Evolutionary conservation across 2,888 invertebrate genomes (phyloP).

Genomic region (Drosophila silvestris): DNA sequence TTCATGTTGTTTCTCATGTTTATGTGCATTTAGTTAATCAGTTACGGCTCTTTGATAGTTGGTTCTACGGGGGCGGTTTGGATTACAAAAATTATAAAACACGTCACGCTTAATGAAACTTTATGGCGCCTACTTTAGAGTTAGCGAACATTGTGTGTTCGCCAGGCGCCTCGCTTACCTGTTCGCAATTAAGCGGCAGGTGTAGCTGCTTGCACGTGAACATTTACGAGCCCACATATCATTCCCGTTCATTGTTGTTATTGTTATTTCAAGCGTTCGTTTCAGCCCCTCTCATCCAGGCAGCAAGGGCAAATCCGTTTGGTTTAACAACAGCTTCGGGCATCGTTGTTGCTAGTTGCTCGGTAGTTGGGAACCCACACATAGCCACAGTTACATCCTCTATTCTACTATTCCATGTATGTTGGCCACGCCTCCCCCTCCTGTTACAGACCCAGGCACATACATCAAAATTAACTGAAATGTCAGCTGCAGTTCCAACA

Average conservation of each 20-base stretch:
- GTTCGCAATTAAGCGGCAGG: conserved; percentile 73
- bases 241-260: conserved; percentile 60
- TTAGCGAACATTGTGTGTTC: background rate
- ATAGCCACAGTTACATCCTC: conserved; percentile 21
- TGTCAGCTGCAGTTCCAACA: conserved; percentile 77
- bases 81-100: conserved; percentile 59
- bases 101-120: conserved; percentile 82
- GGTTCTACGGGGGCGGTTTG: conserved; percentile 44
- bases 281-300: background rate
- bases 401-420: background rate
- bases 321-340: conserved; percentile 50
- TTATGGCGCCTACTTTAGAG: conserved; percentile 66
- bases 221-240: conserved; percentile 67
- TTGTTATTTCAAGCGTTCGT: conserved; percentile 68
- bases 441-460: conserved; percentile 44
- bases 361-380: conserved; percentile 13
- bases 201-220: conserved; percentile 50
- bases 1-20: conserved; percentile 57
- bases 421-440: conserved; percentile 28
- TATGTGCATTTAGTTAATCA: conserved; percentile 77
- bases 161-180: conserved; percentile 24
- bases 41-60: conserved; percentile 64
- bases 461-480: conserved; percentile 79
- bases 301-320: conserved; percentile 67
- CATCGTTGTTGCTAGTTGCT: conserved; percentile 8